phyloP scores from a whole-genome alignment of 2,797 vertebrate genomes.

The Limosa lapponica region DNA sequence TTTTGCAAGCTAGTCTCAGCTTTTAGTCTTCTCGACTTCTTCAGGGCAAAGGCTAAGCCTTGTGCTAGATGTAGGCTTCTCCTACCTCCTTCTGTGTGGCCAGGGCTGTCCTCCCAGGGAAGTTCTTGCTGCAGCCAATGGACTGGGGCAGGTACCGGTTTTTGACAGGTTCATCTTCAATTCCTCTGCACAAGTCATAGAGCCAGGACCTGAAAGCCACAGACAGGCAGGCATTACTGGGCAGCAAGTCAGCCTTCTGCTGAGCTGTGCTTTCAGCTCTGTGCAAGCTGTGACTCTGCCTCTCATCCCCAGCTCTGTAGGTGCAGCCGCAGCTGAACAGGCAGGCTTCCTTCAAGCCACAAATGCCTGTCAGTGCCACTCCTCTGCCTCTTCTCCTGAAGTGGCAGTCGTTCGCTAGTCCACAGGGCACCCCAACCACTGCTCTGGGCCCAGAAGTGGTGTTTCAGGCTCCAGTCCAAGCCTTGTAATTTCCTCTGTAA shows the following conservation, averaged over 20 bases:
- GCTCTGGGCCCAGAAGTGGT: background rate
- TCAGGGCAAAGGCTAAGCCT: background rate
- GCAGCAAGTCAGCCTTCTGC: background rate
- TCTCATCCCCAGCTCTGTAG: background rate
- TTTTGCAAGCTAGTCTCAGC: background rate
- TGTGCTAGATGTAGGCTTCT: background rate
- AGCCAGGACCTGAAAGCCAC: conserved; percentile 89
- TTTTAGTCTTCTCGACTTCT: background rate
- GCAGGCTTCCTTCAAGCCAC: background rate
- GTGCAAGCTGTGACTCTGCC: background rate
- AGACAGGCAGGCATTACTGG: background rate
- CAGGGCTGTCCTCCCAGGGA: conserved; percentile 88
- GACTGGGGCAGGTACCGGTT: conserved; percentile 92
- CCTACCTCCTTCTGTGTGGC: conserved; percentile 87
- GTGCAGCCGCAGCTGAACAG: background rate
- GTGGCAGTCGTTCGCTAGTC: background rate
- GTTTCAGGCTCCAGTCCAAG: background rate
- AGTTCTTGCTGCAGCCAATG: conserved; percentile 97
- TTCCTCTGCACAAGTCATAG: conserved; percentile 91
- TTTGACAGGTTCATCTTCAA: conserved; percentile 94
- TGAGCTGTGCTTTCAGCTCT: background rate
- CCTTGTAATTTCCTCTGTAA: background rate
- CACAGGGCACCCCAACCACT: background rate
- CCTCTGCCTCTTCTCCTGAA: background rate
- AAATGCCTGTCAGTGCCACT: background rate